Conservation (phyloP, 2,888 invertebrate species). For the Drosophila percnosoma region DNA sequence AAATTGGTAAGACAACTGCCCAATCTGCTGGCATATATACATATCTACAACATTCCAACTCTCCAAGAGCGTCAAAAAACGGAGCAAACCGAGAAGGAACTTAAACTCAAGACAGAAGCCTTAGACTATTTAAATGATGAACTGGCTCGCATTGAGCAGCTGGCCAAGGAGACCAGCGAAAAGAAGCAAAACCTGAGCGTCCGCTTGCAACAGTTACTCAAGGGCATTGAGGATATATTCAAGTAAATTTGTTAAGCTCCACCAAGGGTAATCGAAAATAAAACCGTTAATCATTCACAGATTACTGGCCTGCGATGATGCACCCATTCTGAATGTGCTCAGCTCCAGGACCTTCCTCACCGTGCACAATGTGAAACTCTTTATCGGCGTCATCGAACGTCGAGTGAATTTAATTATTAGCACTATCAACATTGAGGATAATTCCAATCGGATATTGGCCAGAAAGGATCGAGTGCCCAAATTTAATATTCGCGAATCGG, state of each 20-base stretch:
- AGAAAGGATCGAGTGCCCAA: constrained; percentile 84
- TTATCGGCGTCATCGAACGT: constrained; percentile 92
- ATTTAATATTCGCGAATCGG: constrained; percentile 84
- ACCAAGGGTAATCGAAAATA: background rate
- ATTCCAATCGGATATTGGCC: constrained; percentile 82
- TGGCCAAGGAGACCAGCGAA: constrained; percentile 77
- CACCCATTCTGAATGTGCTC: constrained; percentile 89
- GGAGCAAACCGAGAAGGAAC: constrained; percentile 81
- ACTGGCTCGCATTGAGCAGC: constrained; percentile 71
- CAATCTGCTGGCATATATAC: background rate
- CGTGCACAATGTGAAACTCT: constrained; percentile 91
- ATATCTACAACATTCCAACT: background rate
- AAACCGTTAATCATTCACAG: constrained; percentile 84
- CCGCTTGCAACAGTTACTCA: constrained; percentile 83
- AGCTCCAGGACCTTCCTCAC: constrained; percentile 90
- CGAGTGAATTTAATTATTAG: constrained; percentile 85
- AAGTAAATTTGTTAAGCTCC: constrained; percentile 48
- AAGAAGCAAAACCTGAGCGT: constrained; percentile 72
- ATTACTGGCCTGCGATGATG: constrained; percentile 89
- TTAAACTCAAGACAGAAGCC: constrained; percentile 82
- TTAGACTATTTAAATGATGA: constrained; percentile 78
- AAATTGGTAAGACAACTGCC: constrained; percentile 86
- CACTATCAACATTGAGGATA: constrained; percentile 81
- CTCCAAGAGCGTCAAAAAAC: constrained; percentile 81
- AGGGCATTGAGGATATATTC: constrained; percentile 86